Evolutionary conservation across 2,113 vertebrate species (phyloP), one percentile per base, ranked within the genome.

Genomic region (Eupsittula cactorum): DNA sequence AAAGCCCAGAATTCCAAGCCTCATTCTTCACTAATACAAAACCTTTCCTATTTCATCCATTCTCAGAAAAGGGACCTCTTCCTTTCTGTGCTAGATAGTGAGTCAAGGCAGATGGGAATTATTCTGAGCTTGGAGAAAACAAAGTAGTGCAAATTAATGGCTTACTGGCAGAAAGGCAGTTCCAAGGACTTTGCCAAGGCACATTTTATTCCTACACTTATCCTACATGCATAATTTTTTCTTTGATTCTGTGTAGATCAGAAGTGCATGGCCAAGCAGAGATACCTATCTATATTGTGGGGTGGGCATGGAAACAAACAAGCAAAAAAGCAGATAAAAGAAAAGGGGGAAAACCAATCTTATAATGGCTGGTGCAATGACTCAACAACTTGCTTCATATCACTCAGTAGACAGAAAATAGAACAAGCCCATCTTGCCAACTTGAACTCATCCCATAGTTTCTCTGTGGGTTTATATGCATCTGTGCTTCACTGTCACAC

Each of bases 101-200:
- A 97, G 73, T 60, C 78, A 93, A 95, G 91, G 86, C 94, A 97
- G 90, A 97, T 95, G 97, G 94, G 91, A 97, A 96, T 97, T 98
- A 95, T 97, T 95, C 92, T 93, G 73, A 96, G 92, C 95, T 84
- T 96, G 85, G 82, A 95, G 95, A 96, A 98, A 97, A 95, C 93
- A 97, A 95, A 88, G 94, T 44, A 94, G 82, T 71, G 94, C 95
- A 96, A 96, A 96, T 97, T 97, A 98, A 97, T 94, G 91, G 92
- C 59, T 88, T 97, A 80, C 92, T 96, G 93, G 96, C 92, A 98
- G 93, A 81, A 92, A 96, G 82, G 82, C 84, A 63, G 49, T 93
- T 86, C 94, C 35, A 95, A 97, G 81, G 57, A 73, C 47, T 97
- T 95, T 95, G 92, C 82, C 89, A 95, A 63, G 86, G 68, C 83